These are phyloP conservation scores for Palythoa caribaeorum DNA, from an alignment of 92 coral and sea anemone genomes.

Conservation along the genomic window DNA sequence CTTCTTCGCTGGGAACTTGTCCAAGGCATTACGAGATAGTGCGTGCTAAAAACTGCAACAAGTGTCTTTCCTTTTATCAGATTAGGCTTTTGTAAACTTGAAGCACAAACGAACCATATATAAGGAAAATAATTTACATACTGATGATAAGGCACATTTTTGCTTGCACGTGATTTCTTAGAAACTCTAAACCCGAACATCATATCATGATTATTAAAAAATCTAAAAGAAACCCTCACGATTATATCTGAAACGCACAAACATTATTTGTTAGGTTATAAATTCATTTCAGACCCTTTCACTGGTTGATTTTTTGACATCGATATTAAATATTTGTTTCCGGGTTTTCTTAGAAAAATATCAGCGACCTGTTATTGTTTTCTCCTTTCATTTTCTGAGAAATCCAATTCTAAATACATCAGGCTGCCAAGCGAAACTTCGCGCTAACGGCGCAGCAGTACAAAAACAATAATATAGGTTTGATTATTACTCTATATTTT, in stretches of 20 bases:
- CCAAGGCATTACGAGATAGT: conserved; percentile 54
- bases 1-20: conserved; percentile 68
- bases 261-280: not conserved
- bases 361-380: not conserved
- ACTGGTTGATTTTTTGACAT: too few species aligned
- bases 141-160: not conserved
- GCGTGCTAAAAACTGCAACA: too few species aligned
- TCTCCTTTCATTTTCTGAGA: not conserved
- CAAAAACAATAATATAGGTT: too few species aligned
- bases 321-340: not conserved
- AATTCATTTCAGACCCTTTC: too few species aligned
- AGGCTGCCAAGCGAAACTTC: not conserved
- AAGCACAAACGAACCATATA: not conserved
- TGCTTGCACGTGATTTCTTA: not conserved
- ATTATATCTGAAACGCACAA: not conserved
- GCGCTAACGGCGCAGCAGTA: too few species aligned
- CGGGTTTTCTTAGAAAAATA: not conserved
- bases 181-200: not conserved
- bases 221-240: too few species aligned
- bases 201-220: too few species aligned
- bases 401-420: not conserved
- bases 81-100: not conserved
- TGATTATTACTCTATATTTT: not conserved
- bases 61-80: not conserved
- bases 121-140: not conserved